Conservation (phyloP, 2,888 invertebrate genomes). For the Elaeidobius kamerunicus region DNA sequence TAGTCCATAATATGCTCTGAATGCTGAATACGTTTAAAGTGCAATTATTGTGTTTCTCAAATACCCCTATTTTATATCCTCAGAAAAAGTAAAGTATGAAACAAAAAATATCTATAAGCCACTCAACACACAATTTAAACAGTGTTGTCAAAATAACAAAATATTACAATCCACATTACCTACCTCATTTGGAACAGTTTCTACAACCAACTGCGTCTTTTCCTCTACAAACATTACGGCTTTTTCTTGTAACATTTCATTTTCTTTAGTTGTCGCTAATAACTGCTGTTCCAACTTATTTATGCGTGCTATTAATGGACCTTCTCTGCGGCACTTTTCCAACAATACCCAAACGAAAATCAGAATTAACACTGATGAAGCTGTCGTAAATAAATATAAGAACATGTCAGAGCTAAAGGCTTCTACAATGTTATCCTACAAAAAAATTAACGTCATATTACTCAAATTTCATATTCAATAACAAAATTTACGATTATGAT, state of each 20-base stretch:
- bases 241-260: conserved; percentile 61
- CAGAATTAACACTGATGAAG: conserved; percentile 69
- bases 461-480: not conserved
- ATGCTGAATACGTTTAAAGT: too few relatives aligned
- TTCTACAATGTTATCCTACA: conserved; percentile 9
- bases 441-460: not conserved
- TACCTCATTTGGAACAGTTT: conserved; percentile 24
- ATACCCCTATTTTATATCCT: too few relatives aligned
- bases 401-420: conserved; percentile 38
- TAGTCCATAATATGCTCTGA: too few relatives aligned
- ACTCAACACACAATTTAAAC: too few relatives aligned
- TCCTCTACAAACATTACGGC: conserved; percentile 13
- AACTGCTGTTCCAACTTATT: conserved; percentile 63
- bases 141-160: too few relatives aligned
- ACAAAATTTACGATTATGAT: not conserved
- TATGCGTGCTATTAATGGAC: conserved; percentile 65
- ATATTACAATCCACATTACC: too few relatives aligned
- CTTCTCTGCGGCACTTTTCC: conserved; percentile 70
- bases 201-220: conserved; percentile 18
- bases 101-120: too few relatives aligned
- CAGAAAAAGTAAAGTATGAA: too few relatives aligned
- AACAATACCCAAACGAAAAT: conserved; percentile 74
- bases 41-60: too few relatives aligned
- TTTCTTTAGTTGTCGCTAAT: conserved; percentile 60
- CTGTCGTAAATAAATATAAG: conserved; percentile 53